Evolutionary conservation across 2,797 vertebrate genomes (phyloP).

Genomic region (Tauraco hartlaubi): DNA sequence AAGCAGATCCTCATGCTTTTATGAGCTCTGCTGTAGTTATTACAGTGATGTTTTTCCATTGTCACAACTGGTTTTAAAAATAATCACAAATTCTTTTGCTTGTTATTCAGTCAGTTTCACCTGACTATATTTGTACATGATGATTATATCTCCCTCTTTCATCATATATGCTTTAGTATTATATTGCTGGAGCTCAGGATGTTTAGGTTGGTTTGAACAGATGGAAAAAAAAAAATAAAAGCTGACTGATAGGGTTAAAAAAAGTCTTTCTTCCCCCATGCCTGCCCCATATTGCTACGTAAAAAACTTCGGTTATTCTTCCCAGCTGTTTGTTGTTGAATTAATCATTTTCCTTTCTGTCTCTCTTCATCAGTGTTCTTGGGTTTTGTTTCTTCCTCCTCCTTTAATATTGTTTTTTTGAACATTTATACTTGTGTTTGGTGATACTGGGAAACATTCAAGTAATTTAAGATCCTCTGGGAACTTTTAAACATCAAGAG

Average conservation of each 20-base stretch:
- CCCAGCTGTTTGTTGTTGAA: not conserved
- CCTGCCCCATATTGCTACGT: not conserved
- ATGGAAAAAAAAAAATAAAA: not conserved
- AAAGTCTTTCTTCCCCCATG: accelerated
- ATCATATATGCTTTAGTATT: not conserved
- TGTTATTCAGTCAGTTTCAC: not conserved
- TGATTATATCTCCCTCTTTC: not conserved
- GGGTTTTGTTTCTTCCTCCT: not conserved
- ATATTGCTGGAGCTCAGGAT: not conserved
- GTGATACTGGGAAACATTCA: not conserved
- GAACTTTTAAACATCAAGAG: not conserved
- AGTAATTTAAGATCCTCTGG: not conserved
- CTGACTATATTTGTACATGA: not conserved
- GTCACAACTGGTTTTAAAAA: not conserved
- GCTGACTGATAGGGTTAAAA: not conserved
- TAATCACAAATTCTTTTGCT: not conserved
- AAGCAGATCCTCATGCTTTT: not conserved
- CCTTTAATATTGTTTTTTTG: not conserved
- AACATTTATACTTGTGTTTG: not conserved
- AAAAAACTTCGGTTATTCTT: not conserved
- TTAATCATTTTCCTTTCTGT: not conserved
- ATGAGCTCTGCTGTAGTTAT: not conserved
- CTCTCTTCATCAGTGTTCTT: not conserved
- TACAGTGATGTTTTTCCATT: not conserved
- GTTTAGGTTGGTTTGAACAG: not conserved